These are phyloP conservation scores for Aurelia sp. DNA, from an alignment of 30 jellyfish, hydroid and myxozoan species.

Conservation along the genomic window DNA sequence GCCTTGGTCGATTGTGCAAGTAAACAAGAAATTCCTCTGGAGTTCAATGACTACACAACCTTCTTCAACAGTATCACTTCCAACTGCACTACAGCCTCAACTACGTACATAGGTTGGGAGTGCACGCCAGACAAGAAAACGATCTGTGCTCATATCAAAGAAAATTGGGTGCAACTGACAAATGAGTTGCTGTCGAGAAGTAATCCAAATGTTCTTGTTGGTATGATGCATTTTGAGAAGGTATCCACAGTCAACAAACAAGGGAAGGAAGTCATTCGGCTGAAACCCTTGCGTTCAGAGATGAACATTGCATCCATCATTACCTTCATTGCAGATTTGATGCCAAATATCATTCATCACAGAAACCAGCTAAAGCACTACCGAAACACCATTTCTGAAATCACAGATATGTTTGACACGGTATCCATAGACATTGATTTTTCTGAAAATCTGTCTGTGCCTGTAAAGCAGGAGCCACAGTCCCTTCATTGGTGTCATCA, in stretches of 20 bases:
- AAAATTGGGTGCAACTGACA: conserved; percentile 14
- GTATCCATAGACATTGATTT: conserved; percentile 28
- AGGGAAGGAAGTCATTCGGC: conserved; percentile 41
- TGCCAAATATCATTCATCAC: conserved; percentile 49
- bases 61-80: background rate
- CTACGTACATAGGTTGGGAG: conserved; percentile 36
- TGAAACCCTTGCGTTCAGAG: conserved; percentile 20
- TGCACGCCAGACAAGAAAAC: conserved; percentile 29
- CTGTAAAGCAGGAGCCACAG: conserved; percentile 44
- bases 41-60: conserved; percentile 8
- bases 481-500: conserved; percentile 55
- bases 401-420: conserved; percentile 35
- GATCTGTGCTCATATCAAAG: conserved; percentile 24
- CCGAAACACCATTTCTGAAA: conserved; percentile 12
- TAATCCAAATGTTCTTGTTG: conserved; percentile 20
- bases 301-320: conserved; percentile 26
- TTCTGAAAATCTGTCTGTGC: conserved; percentile 31
- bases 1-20: conserved; percentile 36
- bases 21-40: conserved; percentile 23
- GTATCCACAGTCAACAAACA: conserved; percentile 7
- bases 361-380: conserved; percentile 50
- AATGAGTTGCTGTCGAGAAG: conserved; percentile 4
- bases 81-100: conserved; percentile 13
- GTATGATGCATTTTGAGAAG: conserved; percentile 27
- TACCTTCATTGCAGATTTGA: conserved; percentile 2